These are phyloP conservation scores for Seriola quinqueradiata DNA, from an alignment of 2,113 vertebrate species.

Conservation along the genomic window DNA sequence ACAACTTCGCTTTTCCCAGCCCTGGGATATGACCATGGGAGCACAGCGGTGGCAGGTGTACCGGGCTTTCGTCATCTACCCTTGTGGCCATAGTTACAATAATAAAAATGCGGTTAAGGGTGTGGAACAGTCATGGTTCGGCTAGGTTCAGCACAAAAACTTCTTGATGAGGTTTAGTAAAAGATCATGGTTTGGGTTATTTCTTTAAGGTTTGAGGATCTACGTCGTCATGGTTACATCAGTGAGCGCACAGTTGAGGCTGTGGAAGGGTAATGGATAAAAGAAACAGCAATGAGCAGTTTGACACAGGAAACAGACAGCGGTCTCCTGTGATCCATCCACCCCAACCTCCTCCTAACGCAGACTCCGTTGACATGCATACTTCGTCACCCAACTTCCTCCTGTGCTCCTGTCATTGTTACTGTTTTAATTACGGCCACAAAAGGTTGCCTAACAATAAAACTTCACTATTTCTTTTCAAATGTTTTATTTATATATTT, in stretches of 20 bases:
- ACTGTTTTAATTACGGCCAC: not conserved
- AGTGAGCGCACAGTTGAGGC: too few species aligned
- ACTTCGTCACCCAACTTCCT: too few species aligned
- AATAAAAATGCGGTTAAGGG: not conserved
- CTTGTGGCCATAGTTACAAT: not conserved
- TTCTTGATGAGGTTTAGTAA: too few species aligned
- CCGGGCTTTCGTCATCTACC: not conserved
- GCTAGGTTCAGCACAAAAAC: not conserved
- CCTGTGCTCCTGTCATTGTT: not conserved
- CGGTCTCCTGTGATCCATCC: not conserved
- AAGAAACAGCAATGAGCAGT: too few species aligned
- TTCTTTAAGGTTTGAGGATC: too few species aligned
- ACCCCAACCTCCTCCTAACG: not conserved
- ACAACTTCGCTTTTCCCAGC: not conserved
- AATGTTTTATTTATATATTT: not conserved
- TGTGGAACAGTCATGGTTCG: not conserved
- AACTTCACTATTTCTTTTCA: not conserved
- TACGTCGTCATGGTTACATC: too few species aligned
- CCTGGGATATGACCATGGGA: not conserved
- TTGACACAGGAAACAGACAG: too few species aligned
- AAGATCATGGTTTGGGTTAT: too few species aligned
- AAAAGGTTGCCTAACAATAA: not conserved
- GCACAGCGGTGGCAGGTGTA: too few species aligned
- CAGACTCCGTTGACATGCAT: too few species aligned
- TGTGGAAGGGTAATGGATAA: too few species aligned